phyloP scores from a whole-genome alignment of 2,888 invertebrate genomes.

The Amphipoea oculea region DNA sequence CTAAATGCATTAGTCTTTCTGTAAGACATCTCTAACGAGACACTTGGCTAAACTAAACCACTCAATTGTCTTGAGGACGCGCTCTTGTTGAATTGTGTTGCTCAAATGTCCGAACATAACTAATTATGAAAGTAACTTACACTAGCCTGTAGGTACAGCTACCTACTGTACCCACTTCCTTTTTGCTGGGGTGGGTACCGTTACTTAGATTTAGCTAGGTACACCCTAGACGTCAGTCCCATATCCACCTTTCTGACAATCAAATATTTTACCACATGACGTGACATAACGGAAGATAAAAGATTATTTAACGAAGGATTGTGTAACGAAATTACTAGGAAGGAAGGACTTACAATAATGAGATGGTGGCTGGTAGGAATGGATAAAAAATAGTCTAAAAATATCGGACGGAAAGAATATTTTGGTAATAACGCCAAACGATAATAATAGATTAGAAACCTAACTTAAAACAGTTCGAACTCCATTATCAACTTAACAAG shows the following conservation, averaged over 20 bases:
- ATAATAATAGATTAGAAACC: not conserved
- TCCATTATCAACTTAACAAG: constrained; percentile 29
- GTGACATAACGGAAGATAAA: not conserved
- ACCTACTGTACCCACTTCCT: not conserved
- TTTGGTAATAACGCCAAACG: not conserved
- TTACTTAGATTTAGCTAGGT: not conserved
- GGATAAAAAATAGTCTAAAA: not conserved
- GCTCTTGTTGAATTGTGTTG: constrained; percentile 40
- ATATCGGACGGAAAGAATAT: not conserved
- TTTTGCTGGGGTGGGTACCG: not conserved
- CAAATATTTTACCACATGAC: not conserved
- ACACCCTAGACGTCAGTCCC: not conserved
- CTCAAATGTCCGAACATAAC: constrained; percentile 36
- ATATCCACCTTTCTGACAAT: not conserved
- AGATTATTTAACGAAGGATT: not conserved
- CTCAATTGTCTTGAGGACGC: constrained; percentile 57
- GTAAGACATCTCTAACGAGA: constrained; percentile 58
- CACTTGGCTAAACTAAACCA: constrained; percentile 63
- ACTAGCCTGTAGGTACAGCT: not conserved
- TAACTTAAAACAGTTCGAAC: constrained; percentile 20
- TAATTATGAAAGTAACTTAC: constrained; percentile 30
- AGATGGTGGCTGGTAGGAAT: not conserved
- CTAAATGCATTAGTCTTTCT: constrained; percentile 60
- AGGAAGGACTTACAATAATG: not conserved
- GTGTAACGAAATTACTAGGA: not conserved